These are phyloP conservation scores for Matsumyia berberina DNA, from an alignment of 2,888 invertebrate genomes.

Conservation along the genomic window DNA sequence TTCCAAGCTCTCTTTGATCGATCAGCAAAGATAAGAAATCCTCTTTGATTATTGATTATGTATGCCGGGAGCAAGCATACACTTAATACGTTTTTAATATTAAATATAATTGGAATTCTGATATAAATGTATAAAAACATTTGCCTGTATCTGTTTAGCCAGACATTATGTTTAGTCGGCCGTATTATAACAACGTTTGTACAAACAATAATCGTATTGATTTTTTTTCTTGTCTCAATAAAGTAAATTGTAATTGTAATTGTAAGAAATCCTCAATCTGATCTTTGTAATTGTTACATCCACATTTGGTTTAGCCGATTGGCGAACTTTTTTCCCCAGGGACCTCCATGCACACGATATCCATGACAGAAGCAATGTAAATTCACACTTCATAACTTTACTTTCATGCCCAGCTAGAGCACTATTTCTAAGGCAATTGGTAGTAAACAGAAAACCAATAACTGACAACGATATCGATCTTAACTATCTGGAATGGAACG, in stretches of 20 bases:
- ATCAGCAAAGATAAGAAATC: no score
- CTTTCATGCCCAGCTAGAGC: conserved; percentile 11
- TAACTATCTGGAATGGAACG: conserved; percentile 33
- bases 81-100: no score
- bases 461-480: conserved; percentile 66
- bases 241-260: no score
- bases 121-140: no score
- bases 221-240: not conserved
- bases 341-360: conserved; percentile 6
- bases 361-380: conserved; percentile 2
- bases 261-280: not conserved
- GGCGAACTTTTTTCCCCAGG: conserved; percentile 8
- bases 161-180: no score
- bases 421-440: not conserved
- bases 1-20: no score
- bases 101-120: no score
- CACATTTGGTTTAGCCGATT: not conserved
- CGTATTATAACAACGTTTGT: no score
- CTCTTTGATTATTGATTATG: not conserved
- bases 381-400: conserved; percentile 56
- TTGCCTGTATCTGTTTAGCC: no score
- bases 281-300: not conserved
- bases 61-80: no score
- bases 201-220: no score
- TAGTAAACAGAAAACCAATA: conserved; percentile 43